Conservation (phyloP, 2,888 invertebrate genomes). For the Allolobophora icterica region DNA sequence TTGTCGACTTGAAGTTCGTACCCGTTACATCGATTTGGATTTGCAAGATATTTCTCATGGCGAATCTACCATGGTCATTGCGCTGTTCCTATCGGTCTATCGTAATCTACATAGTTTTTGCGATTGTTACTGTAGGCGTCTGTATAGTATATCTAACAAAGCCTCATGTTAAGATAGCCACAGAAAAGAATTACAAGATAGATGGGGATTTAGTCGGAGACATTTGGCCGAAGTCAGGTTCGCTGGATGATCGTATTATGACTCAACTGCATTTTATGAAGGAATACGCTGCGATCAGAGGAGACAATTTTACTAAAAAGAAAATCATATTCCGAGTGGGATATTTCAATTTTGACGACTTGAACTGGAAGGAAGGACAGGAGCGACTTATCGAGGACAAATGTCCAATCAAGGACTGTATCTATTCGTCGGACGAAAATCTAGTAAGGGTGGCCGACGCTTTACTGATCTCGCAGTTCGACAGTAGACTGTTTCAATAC, state of each 20-base stretch:
- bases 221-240: constrained; percentile 5
- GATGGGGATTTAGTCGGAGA: neutral
- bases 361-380: constrained; percentile 31
- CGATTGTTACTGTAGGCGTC: too few species aligned
- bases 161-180: neutral
- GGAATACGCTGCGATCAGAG: neutral
- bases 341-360: constrained; percentile 30
- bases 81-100: too few species aligned
- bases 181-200: neutral
- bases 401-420: constrained; percentile 43
- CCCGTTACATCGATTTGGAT: too few species aligned
- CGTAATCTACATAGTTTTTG: too few species aligned
- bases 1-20: too few species aligned
- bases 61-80: too few species aligned
- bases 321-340: constrained; percentile 25
- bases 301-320: neutral
- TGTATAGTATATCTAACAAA: too few species aligned
- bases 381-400: constrained; percentile 33
- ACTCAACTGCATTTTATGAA: neutral
- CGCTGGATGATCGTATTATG: neutral
- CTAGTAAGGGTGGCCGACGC: constrained; percentile 38
- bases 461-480: constrained; percentile 39
- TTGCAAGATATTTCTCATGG: too few species aligned
- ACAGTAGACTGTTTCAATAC: neutral
- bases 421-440: constrained; percentile 30